Evolutionary conservation across 2,888 invertebrate genomes (phyloP), one percentile per base, ranked within the genome.

Genomic region (Mythimna ferrago): DNA sequence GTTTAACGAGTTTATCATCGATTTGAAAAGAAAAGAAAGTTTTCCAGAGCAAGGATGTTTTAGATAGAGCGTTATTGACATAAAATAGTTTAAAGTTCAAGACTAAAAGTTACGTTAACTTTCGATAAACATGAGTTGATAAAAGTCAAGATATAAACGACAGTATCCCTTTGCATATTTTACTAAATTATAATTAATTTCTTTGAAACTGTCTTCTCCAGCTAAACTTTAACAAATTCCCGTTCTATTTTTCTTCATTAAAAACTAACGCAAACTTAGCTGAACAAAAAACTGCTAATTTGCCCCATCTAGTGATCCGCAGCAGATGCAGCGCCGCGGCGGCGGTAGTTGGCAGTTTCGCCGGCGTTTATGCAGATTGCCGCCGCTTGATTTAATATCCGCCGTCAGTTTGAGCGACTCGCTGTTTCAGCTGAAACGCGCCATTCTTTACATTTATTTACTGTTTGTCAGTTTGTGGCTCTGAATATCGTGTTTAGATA

Each of bases 341-440:
- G 78, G 73, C 72, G 70, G 66, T 67, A 85, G 85, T 82, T 87
- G 83, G 71, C 84, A 88, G 87, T 86, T 85, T 83, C 78, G 71
- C 68, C 48, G 76, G 26, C 87, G 84, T 88, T 91, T 89, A 92
- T 91, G 91, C 86, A 92, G 89, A 92, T 92, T 89, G 78, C 81
- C 71, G 66, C 6, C 84, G 82, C 84, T 80, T 84, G 82, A 87
- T 87, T 87, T 89, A 91, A 89, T 88, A 86, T 81, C 74, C 72
- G 71, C 84, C 53, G 62, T 51, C 78, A 66, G 66, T 77, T 78
- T 69, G 68, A 84, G 61, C 44, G 64, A 76, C 71, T 78, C 71
- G 58, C 35, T 64, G 73, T 71, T 35, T 51, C 62, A 71, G 63
- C 26, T 63, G 64, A 57, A 72, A 60, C 66, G 65, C 26, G 61